Base-by-base conservation (phyloP, 2,113 vertebrate genomes). In the Nannobrachium achirus region DNA sequence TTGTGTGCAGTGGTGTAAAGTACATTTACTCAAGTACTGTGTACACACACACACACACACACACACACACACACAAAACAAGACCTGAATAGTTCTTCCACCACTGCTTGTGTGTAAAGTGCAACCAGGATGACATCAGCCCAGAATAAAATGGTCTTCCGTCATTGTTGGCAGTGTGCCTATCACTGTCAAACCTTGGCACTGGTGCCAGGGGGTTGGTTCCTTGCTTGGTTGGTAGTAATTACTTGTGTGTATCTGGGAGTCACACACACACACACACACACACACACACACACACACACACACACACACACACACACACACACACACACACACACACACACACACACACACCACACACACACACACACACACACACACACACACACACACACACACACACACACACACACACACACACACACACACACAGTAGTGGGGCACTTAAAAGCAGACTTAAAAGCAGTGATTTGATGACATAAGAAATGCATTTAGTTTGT, bases 111-210 rank as follows among this genome's bases (percentile, higher is more conserved):
- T 33, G 25, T 33, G 1, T 33, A 33, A 33, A 33, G 25, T 33
- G 25, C 25, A 4, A 38, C 25, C 11, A 8, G 39, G 5, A 51
- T 88, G 86, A 89, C 79, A 78, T 85, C 73, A 87, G 33, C 52
- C 69, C 20, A 0, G 15, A 46, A 60, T 52, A 62, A 73, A 78
- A 78, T 60, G 46, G 25, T 13, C 63, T 89, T 71, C 70, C 57
- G 81, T 91, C 88, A 92, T 83, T 13, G 51, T 66, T 92, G 87
- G 87, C 88, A 39, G 2, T 0, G 8, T 40, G 83, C 89, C 88
- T 93, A 92, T 92, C 87, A 39, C 58, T 79, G 75, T 80, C 80
- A 88, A 84, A 90, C 85, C 88, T 86, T 81, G 84, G 75, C 79
- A 85, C 77, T 41, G 63, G 59, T 79, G 81, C 79, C 77, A 85